Evolutionary conservation across 2,888 invertebrate species (phyloP), one percentile per base, ranked within the genome.

Genomic region (Sarcophaga variegata): DNA sequence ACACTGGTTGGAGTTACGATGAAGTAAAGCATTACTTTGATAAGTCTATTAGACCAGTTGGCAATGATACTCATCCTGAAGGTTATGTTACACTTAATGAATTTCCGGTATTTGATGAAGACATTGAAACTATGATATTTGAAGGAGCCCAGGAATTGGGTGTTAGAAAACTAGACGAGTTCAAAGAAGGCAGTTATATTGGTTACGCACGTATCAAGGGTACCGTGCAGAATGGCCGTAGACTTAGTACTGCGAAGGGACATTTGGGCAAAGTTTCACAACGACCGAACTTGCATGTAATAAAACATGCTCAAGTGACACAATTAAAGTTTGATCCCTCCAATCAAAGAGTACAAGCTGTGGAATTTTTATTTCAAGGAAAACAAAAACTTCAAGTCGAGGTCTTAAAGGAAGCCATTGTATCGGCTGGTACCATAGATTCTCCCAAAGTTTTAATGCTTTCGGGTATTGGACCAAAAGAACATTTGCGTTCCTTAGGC

Each of bases 1-100:
- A 95, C 89, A 84, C 90, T 0, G 95, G 95, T 0, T 96, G 96
- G 96, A 94, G 96, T 2, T 97, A 95, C 92, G 95, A 97, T 54
- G 96, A 97, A 87, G 95, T 97, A 0, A 92, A 97, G 72, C 96
- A 96, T 0, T 97, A 97, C 91, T 98, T 97, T 91, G 96, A 96
- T 92, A 97, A 97, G 91, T 97, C 97, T 0, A 94, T 91, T 67
- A 89, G 82, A 0, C 88, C 90, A 0, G 89, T 78, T 17, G 90
- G 89, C 37, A 90, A 90, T 78, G 88, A 59, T 2, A 90, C 88
- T 1, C 89, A 90, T 79, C 90, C 90, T 0, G 81, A 84, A 69
- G 92, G 92, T 4, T 94, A 94, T 37, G 88, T 95, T 14, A 92
- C 93, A 1, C 90, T 96, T 0, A 93, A 94, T 87, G 54, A 89